phyloP scores from a whole-genome alignment of 2,113 vertebrate species.

The Litocranius walleri region DNA sequence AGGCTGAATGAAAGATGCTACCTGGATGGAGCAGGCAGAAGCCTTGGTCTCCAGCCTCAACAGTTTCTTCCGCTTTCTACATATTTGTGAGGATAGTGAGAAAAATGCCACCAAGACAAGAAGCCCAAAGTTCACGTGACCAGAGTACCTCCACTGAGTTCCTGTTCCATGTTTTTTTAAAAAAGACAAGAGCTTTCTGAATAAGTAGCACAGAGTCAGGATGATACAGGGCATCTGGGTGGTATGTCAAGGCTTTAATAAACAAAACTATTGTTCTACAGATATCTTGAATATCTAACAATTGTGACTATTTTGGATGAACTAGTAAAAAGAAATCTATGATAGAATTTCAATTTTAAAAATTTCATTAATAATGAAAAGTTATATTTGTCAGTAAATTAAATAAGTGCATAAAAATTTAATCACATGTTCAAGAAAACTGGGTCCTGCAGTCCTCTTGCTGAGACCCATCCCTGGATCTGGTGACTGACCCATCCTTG shows the following conservation, averaged over 20 bases:
- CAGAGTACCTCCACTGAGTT: neutral
- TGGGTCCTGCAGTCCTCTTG: neutral
- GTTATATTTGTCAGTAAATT: neutral
- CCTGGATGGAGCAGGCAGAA: neutral
- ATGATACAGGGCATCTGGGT: neutral
- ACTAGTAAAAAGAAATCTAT: neutral
- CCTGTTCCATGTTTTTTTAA: neutral
- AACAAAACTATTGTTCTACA: slow-evolving; percentile 14
- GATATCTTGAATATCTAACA: neutral
- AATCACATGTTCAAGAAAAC: neutral
- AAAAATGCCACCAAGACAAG: neutral
- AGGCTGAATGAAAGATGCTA: neutral
- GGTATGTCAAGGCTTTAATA: neutral
- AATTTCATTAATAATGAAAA: neutral
- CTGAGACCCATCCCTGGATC: neutral
- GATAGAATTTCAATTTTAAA: neutral
- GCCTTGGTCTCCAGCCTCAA: neutral
- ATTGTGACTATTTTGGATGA: neutral
- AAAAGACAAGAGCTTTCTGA: slow-evolving; percentile 44
- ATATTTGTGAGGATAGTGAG: neutral
- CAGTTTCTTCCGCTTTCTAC: neutral
- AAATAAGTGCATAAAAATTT: neutral
- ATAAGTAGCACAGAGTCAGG: neutral
- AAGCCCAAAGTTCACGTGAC: neutral
- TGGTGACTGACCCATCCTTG: neutral